These are phyloP conservation scores for Micromys minutus DNA, from an alignment of 2,113 vertebrate genomes.

Conservation along the genomic window DNA sequence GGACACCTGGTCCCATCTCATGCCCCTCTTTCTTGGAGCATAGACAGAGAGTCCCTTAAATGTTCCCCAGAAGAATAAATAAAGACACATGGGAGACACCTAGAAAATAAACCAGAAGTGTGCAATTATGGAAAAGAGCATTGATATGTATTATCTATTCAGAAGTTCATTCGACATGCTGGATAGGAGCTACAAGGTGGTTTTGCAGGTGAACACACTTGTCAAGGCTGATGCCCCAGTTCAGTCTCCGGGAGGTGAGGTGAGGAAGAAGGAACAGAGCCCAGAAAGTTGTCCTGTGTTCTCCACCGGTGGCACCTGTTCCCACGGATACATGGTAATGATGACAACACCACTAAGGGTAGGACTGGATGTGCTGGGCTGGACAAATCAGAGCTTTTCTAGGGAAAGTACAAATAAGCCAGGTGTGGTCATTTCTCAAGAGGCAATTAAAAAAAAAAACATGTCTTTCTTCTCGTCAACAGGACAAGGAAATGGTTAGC, in stretches of 20 bases:
- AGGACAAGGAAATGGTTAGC: constrained; percentile 7
- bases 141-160: neutral
- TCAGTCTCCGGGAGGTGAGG: too few species aligned
- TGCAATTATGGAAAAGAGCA: neutral
- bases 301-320: neutral
- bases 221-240: neutral
- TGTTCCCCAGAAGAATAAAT: neutral
- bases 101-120: constrained; percentile 9
- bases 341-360: too few species aligned
- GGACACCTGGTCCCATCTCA: neutral
- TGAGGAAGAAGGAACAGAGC: neutral
- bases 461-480: neutral
- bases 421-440: neutral
- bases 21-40: neutral
- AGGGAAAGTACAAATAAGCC: neutral
- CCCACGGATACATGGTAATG: neutral
- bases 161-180: neutral
- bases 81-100: neutral
- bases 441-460: neutral
- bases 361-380: neutral
- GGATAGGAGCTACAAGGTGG: neutral
- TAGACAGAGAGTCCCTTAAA: neutral
- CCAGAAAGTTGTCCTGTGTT: neutral
- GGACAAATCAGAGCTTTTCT: neutral
- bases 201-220: neutral